Base-by-base conservation (phyloP, 2,888 invertebrate species). In the Patella caerulea region DNA sequence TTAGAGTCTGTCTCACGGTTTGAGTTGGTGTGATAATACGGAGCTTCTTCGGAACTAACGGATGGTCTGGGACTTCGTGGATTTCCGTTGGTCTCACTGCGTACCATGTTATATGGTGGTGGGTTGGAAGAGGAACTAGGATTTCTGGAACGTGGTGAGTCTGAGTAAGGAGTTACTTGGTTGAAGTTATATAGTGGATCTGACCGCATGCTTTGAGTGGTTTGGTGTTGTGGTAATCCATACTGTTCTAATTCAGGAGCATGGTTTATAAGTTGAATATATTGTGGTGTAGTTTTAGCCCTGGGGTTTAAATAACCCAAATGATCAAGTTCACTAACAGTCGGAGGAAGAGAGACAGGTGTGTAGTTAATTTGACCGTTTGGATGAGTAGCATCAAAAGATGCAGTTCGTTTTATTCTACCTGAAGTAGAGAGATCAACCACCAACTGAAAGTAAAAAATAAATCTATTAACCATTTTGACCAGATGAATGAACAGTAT, bases 301-400 rank as follows among this genome's bases (percentile, higher is more conserved):
- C 80, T 79, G n/a, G 83, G 83, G 59, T 83, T 78, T 24, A 83
- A 71, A 70, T 83, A 83, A 4, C 83, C 83, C 77, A 82, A 73
- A 71, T 76, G 78, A 74, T 83, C 83, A 65, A 80, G 80, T 56
- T 82, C 79, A n/a, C 77, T 71, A 14, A 77, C 81, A 17, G 79
- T 73, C 2, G 19, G 24, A 24, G 65, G 65, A 19, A 19, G 65
- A 24, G 19, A n/a, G n/a, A 65, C 24, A n/a, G 9, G 65, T 65
- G 65, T 65, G 24, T 65, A 65, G 65, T 19, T 65, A 45, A 45
- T 45, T 45, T 45, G 45, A 45, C 9, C 9, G 5, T 45, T 45
- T 24, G 65, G 65, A 24, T 24, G 19, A 65, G 65, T 24, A 24
- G 81, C 81, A 73, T 83, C 81, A 53, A 80, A 78, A n/a, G 83